phyloP scores from a whole-genome alignment of 2,888 invertebrate species.

The Crioceris asparagi region DNA sequence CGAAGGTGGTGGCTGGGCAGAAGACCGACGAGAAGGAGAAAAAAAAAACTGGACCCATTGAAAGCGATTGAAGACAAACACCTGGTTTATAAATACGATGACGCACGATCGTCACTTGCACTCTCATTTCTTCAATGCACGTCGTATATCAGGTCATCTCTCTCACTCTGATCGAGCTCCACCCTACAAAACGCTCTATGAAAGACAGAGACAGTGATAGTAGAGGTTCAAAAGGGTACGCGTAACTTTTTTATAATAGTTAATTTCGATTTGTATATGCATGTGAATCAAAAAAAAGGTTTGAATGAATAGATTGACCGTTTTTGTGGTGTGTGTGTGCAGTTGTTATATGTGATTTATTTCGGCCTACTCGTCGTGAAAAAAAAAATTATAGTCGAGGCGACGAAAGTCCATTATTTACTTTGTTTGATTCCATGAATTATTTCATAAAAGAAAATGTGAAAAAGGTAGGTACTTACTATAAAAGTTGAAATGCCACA shows the following conservation, averaged over 20 bases:
- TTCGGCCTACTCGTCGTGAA: no score
- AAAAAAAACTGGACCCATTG: conserved; percentile 13
- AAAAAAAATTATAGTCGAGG: no score
- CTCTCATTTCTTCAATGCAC: conserved; percentile 4
- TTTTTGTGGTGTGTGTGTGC: conserved; percentile 1
- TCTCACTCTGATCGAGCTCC: not conserved
- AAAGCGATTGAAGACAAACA: conserved; percentile 12
- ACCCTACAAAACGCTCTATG: not conserved
- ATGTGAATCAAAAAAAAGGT: conserved; percentile 1
- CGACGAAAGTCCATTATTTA: no score
- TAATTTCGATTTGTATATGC: conserved; percentile 12
- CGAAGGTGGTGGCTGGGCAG: conserved; percentile 13
- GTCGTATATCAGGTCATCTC: not conserved
- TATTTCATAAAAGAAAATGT: no score
- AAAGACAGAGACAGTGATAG: conserved; percentile 2
- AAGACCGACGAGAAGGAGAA: no score
- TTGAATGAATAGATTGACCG: not conserved
- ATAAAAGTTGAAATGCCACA: no score
- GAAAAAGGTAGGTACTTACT: no score
- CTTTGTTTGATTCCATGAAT: no score
- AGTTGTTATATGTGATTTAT: no score
- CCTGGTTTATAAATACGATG: no score
- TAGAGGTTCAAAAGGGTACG: not conserved
- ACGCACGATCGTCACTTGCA: conserved; percentile 7
- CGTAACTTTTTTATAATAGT: no score